Evolutionary conservation across 2,797 vertebrate species (phyloP), one percentile per base, ranked within the genome.

Genomic region (Argyrosomus regius): DNA sequence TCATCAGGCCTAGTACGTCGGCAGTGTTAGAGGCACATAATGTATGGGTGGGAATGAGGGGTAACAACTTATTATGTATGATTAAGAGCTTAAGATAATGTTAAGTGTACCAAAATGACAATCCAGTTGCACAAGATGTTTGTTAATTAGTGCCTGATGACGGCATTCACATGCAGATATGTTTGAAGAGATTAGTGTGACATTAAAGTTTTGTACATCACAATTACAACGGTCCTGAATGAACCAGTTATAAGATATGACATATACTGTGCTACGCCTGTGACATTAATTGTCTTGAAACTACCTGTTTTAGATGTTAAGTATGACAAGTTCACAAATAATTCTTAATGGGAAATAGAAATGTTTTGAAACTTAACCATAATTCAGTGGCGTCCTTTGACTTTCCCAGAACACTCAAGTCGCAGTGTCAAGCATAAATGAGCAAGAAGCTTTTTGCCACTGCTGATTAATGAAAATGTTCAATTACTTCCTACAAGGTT

Each of bases 401-500:
- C 17, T 35, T 50, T 46, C 62, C 13, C 3, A 35, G 57, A 39
- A 53, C 31, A 20, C 43, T 62, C 3, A 28, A 31, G 18, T 45
- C 31, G 16, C 26, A 12, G 13, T 17, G 49, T 50, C 35, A 1
- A 22, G 12, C 35, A 52, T 45, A 46, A n/a, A 39, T 50, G n/a
- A 57, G 49, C 54, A 35, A 28, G 26, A 43, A 28, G 49, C 53
- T 12, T 16, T 41, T 12, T 16, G 35, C 58, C 50, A 64, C 24
- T 5, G 26, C 49, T 7, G 63, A 77, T 70, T 53, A 62, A 80
- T 82, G 61, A 63, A 70, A 79, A 49, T 31, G 24, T 59, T n/a
- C 31, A 58, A 65, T 82, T 43, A 43, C n/a, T 14, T 58, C 48
- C 22, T 24, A 18, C 46, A 24, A 73, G 48, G 35, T 6, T 22